phyloP scores from a whole-genome alignment of 2,797 vertebrate genomes.

The Pseudomugil tenellus region DNA sequence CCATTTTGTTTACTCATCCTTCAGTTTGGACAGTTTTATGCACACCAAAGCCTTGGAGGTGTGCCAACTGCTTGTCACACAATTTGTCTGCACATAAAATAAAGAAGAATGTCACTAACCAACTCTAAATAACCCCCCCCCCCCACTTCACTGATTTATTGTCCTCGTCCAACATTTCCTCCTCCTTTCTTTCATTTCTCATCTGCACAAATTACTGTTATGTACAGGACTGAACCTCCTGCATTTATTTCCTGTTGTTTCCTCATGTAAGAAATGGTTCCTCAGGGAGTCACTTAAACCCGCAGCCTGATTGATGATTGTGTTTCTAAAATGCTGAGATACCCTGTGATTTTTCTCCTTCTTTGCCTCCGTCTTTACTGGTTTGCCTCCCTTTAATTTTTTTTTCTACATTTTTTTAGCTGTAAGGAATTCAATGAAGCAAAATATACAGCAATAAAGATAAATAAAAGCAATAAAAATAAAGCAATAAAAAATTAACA shows the following conservation, averaged over 20 bases:
- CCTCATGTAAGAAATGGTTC: slow-evolving; percentile 8
- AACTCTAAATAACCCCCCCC: neutral
- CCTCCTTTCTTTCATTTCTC: slow-evolving; percentile 5
- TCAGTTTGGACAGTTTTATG: neutral
- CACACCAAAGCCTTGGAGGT: neutral
- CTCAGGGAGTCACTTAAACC: neutral
- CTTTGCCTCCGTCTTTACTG: neutral
- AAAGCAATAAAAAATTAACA: neutral
- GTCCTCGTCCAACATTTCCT: slow-evolving; percentile 7
- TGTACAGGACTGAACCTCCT: slow-evolving; percentile 1
- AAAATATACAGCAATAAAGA: neutral
- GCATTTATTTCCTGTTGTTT: slow-evolving; percentile 6
- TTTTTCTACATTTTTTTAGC: neutral
- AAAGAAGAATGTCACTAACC: neutral
- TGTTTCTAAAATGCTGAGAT: neutral
- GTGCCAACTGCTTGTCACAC: neutral
- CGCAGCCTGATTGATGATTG: neutral
- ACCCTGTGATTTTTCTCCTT: neutral
- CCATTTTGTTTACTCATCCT: neutral
- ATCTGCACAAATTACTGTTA: slow-evolving; percentile 6
- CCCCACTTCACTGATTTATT: slow-evolving; percentile 14
- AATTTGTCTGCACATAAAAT: neutral
- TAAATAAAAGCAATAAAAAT: too few species aligned
- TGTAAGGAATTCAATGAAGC: neutral
- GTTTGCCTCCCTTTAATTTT: neutral